These are phyloP conservation scores for Drosophila bipectinata DNA, from an alignment of 1,140 invertebrate species.

Conservation along the genomic window DNA sequence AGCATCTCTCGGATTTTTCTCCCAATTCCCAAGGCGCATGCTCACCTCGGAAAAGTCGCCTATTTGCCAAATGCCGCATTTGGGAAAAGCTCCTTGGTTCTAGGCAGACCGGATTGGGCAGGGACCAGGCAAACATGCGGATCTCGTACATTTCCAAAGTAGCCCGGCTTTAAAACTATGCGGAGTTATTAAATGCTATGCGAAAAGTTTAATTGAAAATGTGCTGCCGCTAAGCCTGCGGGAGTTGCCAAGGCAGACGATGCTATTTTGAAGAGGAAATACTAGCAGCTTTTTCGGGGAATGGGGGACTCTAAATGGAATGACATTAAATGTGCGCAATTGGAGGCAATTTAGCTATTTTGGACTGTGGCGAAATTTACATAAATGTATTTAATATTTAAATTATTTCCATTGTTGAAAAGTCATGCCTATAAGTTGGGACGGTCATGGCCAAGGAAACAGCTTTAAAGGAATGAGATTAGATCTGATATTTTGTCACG, in stretches of 20 bases:
- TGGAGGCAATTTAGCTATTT: slow-evolving; percentile 75
- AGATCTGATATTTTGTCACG: neutral
- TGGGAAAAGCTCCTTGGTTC: slow-evolving; percentile 50
- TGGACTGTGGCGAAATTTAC: slow-evolving; percentile 59
- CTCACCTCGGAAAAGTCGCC: slow-evolving; percentile 35
- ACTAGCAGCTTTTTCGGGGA: neutral
- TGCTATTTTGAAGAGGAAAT: slow-evolving; percentile 10
- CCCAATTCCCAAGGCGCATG: slow-evolving; percentile 33
- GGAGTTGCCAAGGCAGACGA: slow-evolving; percentile 13
- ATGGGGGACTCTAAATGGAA: slow-evolving; percentile 39
- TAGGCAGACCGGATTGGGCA: slow-evolving; percentile 20
- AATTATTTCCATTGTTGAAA: slow-evolving; percentile 60
- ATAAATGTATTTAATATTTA: slow-evolving; percentile 81
- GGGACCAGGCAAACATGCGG: slow-evolving; percentile 39
- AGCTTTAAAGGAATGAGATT: neutral
- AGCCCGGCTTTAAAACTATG: slow-evolving; percentile 63
- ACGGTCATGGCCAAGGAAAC: neutral
- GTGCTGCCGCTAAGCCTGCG: slow-evolving; percentile 24
- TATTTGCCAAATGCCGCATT: slow-evolving; percentile 11
- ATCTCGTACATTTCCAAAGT: slow-evolving; percentile 30
- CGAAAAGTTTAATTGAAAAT: slow-evolving; percentile 78
- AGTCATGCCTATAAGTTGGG: slow-evolving; percentile 50
- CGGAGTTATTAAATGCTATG: slow-evolving; percentile 72
- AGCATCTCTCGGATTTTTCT: slow-evolving; percentile 1
- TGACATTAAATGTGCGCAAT: slow-evolving; percentile 70